phyloP scores from a whole-genome alignment of 2,113 vertebrate species.

The Siniperca chuatsi region DNA sequence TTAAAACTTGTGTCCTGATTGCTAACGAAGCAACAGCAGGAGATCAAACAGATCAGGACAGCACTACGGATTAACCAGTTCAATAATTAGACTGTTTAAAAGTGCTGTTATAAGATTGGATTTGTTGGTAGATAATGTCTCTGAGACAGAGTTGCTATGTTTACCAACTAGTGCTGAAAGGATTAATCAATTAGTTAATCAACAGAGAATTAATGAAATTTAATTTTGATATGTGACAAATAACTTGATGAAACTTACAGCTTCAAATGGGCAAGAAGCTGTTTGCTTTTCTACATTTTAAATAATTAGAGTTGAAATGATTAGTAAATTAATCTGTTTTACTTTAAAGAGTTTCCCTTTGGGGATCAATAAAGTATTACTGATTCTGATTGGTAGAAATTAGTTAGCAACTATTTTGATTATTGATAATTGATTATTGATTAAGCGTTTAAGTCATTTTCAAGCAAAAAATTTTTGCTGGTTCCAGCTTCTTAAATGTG shows the following conservation, averaged over 20 bases:
- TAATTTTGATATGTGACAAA: not conserved
- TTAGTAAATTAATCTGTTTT: not conserved
- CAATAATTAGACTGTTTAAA: conserved; percentile 68
- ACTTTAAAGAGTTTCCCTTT: no score
- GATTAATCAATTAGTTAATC: conserved; percentile 41
- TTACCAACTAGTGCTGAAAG: conserved; percentile 29
- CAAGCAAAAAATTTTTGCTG: not conserved
- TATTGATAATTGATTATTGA: not conserved
- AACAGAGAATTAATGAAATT: conserved; percentile 22
- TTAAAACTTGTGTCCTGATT: conserved; percentile 61
- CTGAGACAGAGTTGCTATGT: conserved; percentile 9
- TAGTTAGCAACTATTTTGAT: not conserved
- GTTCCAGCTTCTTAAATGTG: not conserved
- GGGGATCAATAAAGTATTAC: no score
- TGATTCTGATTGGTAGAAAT: not conserved
- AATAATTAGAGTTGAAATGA: not conserved
- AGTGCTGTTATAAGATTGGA: conserved; percentile 49
- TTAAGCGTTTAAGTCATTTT: not conserved
- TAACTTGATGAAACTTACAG: not conserved
- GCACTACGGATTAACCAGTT: conserved; percentile 61
- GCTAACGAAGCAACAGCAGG: conserved; percentile 39
- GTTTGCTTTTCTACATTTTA: not conserved
- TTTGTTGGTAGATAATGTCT: conserved; percentile 50
- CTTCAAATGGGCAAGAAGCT: not conserved
- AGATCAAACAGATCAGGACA: conserved; percentile 48